Evolutionary conservation across 2,888 invertebrate genomes (phyloP), one percentile per base, ranked within the genome.

Genomic region (Papilio elwesi): DNA sequence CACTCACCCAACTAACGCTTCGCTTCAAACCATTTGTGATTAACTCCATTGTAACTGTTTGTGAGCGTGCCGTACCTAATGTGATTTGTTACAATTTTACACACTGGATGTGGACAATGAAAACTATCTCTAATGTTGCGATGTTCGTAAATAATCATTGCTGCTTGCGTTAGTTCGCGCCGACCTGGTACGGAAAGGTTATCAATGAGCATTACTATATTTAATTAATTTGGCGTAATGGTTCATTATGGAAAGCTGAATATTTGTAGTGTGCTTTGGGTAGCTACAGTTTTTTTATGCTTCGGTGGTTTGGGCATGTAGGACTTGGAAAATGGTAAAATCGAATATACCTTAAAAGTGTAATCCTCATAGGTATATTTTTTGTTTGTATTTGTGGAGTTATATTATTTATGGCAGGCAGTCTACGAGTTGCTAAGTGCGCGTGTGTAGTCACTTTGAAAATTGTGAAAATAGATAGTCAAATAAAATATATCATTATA

Each of bases 31-130:
- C 88, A 89, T 85, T 83, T 82, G 83, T 88, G 75, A 84, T 83
- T 90, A 89, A 89, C 87, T 48, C 75, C 81, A 75, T 81, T 47
- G 62, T 70, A 68, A 70, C 36, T 77, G 78, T 79, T 82, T 82
- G 91, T 92, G 91, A 92, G 92, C 92, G 92, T 90, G 90, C 87
- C 84, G 86, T 88, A 88, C 90, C 88, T 83, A 76, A 76, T 77
- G 79, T 83, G 82, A 70, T 74, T 52, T 53, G 71, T 55, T 7
- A 49, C 55, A 64, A 69, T 52, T 73, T 67, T 68, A 62, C 43
- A 16, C 26, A 52, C 13, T 47, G 52, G 47, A 38, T 52, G 67
- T 67, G 51, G 47, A 51, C 26, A 47, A 43, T 6, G 8, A 36
- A 55, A 64, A 68, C 43, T 0, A 47, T 55, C 26, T 72, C 52